Evolutionary conservation across 2,113 vertebrate species (phyloP).

Genomic region (Merops nubicus): DNA sequence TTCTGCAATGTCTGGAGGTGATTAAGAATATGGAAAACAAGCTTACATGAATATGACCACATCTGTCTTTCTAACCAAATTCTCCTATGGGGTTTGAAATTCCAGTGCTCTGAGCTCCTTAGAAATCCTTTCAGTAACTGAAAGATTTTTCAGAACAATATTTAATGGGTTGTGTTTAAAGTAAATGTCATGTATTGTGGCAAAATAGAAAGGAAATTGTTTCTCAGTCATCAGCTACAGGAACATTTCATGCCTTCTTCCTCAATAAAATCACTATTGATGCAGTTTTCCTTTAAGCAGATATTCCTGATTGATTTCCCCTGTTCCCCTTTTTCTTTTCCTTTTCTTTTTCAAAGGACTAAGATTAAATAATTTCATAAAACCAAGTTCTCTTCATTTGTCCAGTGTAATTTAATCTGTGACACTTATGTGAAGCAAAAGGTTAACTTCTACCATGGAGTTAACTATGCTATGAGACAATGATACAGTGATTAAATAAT

Average conservation of each 20-base stretch:
- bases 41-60: slow-evolving; percentile 32
- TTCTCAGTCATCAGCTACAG: not conserved
- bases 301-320: not conserved
- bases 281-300: not conserved
- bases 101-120: slow-evolving; percentile 35
- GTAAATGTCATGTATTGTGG: not conserved
- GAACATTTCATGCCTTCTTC: not conserved
- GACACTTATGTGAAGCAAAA: not conserved
- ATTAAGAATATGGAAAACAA: slow-evolving; percentile 46
- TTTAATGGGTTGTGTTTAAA: slow-evolving; percentile 15
- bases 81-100: slow-evolving; percentile 44
- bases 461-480: not conserved
- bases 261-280: not conserved
- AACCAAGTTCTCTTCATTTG: not conserved
- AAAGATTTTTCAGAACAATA: slow-evolving; percentile 14
- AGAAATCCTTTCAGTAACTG: slow-evolving; percentile 26
- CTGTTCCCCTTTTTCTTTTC: not conserved
- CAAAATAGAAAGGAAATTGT: not conserved
- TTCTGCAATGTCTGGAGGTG: slow-evolving; percentile 23
- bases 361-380: not conserved
- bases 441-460: not conserved
- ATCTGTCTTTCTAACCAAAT: slow-evolving; percentile 23
- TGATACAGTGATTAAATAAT: not conserved
- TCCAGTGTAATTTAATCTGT: not conserved
- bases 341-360: not conserved